Base-by-base conservation (phyloP, 2,797 vertebrate species). In the Carapus acus region DNA sequence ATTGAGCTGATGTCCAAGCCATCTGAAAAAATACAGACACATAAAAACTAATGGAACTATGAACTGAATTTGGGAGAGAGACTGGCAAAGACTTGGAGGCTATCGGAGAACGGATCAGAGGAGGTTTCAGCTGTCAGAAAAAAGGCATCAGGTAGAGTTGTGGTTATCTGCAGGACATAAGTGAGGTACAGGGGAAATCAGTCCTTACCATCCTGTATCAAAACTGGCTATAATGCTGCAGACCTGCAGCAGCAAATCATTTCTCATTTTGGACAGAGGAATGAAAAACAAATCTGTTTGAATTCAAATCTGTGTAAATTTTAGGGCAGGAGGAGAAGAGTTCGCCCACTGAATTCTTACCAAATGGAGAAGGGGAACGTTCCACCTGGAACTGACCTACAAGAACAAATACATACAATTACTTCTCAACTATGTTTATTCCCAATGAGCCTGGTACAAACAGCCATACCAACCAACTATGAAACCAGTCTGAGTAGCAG, bases 331-430 rank as follows among this genome's bases (percentile, higher is more conserved):
- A n/a, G 16, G 39, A 33, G n/a, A 40, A 8, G 38, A 7, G 12
- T 22, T 29, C 29, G 43, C 75, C 76, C 76, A 77, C 67, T 70
- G 72, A 71, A 77, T 65, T 88, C 94, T 97, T 96, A 98, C 94
- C 94, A 86, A 98, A 96, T 31, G 88, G 91, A 82, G 92, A 96
- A 49, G 90, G 88, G 76, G 91, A 91, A 83, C 79, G 89, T 77
- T 91, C 95, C 86, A 92, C 91, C 86, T 96, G 93, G 93, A 93
- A 94, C 91, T 92, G 91, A 94, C 93, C 95, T 96, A 92, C 82
- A 85, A 87, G 88, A 59, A n/a, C n/a, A n/a, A 61, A 75, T 51
- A 77, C 8, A 65, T 36, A 70, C 7, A 76, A 31, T 54, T 36
- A 64, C 36, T 2, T 15, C 40, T 16, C 27, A 9, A 19, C 40